Base-by-base conservation (phyloP, 2,888 invertebrate species). In the Mythimna pallens region DNA sequence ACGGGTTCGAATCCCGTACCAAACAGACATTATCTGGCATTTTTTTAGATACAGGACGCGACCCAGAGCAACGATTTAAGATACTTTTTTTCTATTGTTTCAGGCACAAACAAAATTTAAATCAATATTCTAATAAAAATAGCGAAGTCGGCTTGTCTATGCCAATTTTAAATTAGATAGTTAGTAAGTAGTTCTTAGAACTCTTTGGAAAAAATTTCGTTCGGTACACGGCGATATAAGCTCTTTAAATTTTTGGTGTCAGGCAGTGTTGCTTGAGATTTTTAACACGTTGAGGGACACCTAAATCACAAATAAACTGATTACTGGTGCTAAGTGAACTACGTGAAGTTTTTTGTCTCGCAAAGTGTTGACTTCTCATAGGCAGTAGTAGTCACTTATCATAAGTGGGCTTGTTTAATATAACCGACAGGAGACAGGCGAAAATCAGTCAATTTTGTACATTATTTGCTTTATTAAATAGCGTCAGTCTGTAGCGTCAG, bases 1-100 rank as follows among this genome's bases (percentile, higher is more conserved):
- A 30, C 30, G 55, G 74, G 78, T 78, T 65, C 78, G 47, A 74
- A 30, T 40, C 78, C 59, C 78, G n/a, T n/a, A 55, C 2, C 9
- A 47, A 36, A 30, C 12, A 50, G 10, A 43, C 20, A 10, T 64
- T 36, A 0, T 47, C 5, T 63, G 5, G 3, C 17, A 9, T 47
- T 22, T 14, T 17, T 0, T 50, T 17, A 30, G 30, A 30, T 30
- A 3, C 30, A 2, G 30, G 30, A 30, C 30, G 2, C 25, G 25
- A 43, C 17, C 6, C 17, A 14, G 12, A 12, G n/a, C 47, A 52
- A 57, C 12, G 14, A 47, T n/a, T 61, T 25, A 25, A 22, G 4
- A 47, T 36, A 50, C 22, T 64, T 65, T 73, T 30, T 73, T 30
- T 65, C 20, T 50, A 25, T 73, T 73, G 76, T 73, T 73, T 52